Percentiles rank a stretch among this genome's conserved stretches.
phyloP scores from a whole-genome alignment of 2,113 vertebrate genomes.

The Actenoides hombroni region DNA sequence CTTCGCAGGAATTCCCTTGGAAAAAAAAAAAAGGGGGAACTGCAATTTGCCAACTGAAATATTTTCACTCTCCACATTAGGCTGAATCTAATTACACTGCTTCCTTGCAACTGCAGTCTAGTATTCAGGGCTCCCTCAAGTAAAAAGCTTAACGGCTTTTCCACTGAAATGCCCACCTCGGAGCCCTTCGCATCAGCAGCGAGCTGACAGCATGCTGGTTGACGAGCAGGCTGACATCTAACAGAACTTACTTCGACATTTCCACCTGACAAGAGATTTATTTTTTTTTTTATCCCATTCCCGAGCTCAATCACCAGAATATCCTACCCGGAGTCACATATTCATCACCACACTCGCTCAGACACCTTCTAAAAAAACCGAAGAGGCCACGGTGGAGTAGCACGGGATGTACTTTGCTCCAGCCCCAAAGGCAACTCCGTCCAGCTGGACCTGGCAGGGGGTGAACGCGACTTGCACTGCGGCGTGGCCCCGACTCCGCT shows the following conservation, averaged over 20 bases:
- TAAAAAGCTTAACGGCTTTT: not conserved
- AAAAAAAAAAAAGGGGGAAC: not conserved
- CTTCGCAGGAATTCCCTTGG: slow-evolving; percentile 17
- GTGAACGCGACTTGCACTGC: rapidly evolving
- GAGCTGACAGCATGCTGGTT: not conserved
- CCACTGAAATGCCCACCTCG: not conserved
- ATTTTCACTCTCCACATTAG: slow-evolving; percentile 42
- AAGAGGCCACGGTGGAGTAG: not conserved
- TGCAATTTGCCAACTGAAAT: slow-evolving; percentile 34
- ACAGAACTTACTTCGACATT: not conserved
- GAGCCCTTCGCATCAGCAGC: not conserved
- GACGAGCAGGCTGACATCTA: not conserved
- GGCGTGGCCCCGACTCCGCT: not conserved
- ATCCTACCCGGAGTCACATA: not conserved
- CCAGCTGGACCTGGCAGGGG: rapidly evolving
- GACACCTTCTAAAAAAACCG: not conserved
- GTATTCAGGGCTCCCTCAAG: not conserved
- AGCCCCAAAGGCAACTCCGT: not conserved
- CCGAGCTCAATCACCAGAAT: not conserved
- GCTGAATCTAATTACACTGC: slow-evolving; percentile 31
- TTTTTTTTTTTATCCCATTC: not conserved
- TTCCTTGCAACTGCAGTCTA: slow-evolving; percentile 5
- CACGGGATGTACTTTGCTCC: not conserved
- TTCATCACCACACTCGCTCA: not conserved
- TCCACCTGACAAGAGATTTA: not conserved